Percentiles rank a stretch among this genome's conserved stretches.
Evolutionary conservation across 2,888 invertebrate genomes (phyloP).

Genomic region (Phyto melanocephala): DNA sequence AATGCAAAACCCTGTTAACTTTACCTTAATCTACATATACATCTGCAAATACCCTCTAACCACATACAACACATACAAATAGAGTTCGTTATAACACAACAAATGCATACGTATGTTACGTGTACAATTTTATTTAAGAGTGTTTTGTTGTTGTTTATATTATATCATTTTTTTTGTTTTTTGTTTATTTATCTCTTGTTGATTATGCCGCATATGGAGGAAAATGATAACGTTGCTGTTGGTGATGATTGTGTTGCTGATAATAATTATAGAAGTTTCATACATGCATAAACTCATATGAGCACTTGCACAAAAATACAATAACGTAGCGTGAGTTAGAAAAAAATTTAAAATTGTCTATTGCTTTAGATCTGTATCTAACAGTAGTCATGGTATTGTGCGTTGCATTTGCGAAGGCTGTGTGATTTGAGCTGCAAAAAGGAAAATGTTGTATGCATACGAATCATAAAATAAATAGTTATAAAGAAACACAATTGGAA

Average conservation of each 20-base stretch:
- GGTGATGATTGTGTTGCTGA: background rate
- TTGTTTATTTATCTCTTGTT: constrained; percentile 49
- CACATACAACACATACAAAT: no score
- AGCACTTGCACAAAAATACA: background rate
- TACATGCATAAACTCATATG: background rate
- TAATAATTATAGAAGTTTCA: background rate
- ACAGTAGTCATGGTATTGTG: background rate
- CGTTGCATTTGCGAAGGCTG: background rate
- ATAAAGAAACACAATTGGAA: no score
- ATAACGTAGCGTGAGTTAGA: background rate
- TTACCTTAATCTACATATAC: no score
- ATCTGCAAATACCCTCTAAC: no score
- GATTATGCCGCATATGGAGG: constrained; percentile 42
- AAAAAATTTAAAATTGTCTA: background rate
- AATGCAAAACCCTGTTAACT: no score
- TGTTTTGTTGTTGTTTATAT: background rate
- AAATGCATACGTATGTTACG: background rate
- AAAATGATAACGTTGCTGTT: constrained; percentile 1
- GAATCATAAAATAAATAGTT: no score
- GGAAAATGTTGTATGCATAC: no score
- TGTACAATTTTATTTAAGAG: constrained; percentile 28
- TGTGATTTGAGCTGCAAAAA: background rate
- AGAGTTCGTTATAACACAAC: no score
- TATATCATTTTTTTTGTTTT: background rate
- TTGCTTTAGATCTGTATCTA: no score